Conservation (phyloP, 2,888 invertebrate species). For the Leptopterna dolabrata region DNA sequence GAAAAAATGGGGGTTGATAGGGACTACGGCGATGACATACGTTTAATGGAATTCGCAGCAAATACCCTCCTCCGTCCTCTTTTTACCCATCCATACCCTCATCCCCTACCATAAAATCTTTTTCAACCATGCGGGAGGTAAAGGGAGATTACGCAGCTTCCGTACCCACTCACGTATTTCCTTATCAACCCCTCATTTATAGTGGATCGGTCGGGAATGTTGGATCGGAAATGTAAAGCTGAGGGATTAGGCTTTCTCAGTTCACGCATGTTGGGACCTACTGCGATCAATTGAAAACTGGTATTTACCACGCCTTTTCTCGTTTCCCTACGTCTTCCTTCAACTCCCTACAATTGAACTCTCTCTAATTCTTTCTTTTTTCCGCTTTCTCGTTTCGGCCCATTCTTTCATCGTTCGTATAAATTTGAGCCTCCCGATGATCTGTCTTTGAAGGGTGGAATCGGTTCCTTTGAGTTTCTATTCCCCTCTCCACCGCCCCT, state of each 20-base stretch:
- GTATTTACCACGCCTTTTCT: background rate
- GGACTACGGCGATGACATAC: background rate
- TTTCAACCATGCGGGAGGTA: background rate
- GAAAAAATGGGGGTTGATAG: background rate
- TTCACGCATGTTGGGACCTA: background rate
- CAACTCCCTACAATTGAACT: background rate
- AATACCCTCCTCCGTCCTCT: background rate
- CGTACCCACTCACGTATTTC: background rate
- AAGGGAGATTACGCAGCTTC: background rate
- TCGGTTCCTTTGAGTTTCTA: background rate
- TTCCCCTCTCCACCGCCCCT: background rate
- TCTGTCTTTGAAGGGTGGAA: background rate
- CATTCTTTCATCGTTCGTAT: background rate
- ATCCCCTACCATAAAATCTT: background rate
- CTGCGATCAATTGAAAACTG: background rate
- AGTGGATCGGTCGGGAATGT: background rate
- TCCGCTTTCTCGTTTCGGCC: background rate
- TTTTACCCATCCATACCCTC: background rate
- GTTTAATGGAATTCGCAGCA: background rate
- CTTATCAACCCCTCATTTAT: background rate
- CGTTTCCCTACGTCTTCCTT: background rate
- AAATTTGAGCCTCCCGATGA: background rate
- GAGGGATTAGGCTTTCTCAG: background rate
- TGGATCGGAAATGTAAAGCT: background rate
- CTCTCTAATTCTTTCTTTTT: background rate